Evolutionary conservation across 30 jellyfish, hydroid and myxozoan genomes (phyloP), one percentile per base, ranked within the genome.

Genomic region (Catostylus mosaicus): DNA sequence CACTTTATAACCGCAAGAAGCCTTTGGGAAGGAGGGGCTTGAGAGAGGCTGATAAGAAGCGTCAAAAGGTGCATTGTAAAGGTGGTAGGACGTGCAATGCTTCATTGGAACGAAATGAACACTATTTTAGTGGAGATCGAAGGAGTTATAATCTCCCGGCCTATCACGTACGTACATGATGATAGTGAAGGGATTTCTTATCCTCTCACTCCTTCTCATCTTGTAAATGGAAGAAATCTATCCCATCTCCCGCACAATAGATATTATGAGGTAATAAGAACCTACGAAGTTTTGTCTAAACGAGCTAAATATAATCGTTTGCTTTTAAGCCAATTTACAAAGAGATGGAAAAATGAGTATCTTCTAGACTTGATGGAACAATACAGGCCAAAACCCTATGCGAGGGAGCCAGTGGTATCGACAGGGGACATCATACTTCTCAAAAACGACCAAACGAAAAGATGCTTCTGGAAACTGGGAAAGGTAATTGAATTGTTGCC

Each of bases 351-450:
- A 67, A 73, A 84, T 32, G 88, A 84, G 26, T 72, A 74, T 46
- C 63, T 84, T 59, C 77, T 65, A n/a, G 88, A 77, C 36, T 35
- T 84, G 5, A 84, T 84, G 88, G 95, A 71, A 73, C 75, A 77
- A 22, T 46, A 73, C 87, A 84, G 62, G 95, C 81, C 77, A n/a
- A 84, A 84, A 23, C 19, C 2, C 2, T 67, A 61, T 22, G 78
- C 50, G 66, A 74, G 73, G 19, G 83, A 73, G 38, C 95, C 88
- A 40, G 77, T 62, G 8, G 84, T 84, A 61, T 59, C 95, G n/a
- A 75, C 63, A 24, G 95, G 95, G 47, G 95, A 84, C 36, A 61
- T 83, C 80, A 87, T 83, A n/a, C 78, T 84, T 4, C 74, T 84
- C 70, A 84, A 84, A 56, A 84, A 73, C 52, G 84, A 72, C 59